Conservation (phyloP, 2,888 invertebrate genomes). For the Serrognathus titanus region DNA sequence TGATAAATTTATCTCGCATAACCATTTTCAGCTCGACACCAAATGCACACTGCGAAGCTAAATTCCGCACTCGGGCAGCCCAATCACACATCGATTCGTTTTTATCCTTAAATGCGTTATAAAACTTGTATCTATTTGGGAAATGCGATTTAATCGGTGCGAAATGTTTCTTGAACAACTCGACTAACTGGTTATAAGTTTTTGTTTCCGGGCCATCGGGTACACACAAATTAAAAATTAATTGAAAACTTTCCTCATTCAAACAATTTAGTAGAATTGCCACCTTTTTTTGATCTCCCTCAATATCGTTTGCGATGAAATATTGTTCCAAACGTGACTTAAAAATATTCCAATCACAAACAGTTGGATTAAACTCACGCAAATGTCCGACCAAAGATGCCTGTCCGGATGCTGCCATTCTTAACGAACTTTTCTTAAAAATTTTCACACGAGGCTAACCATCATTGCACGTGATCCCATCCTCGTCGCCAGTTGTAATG, state of each 20-base stretch:
- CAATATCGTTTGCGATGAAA: background rate
- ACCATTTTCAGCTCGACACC: background rate
- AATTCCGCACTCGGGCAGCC: constrained; percentile 3
- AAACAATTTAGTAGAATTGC: background rate
- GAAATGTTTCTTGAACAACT: constrained; percentile 10
- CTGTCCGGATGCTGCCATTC: too few relatives aligned
- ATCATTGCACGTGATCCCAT: too few relatives aligned
- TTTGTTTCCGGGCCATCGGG: background rate
- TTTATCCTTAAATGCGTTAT: background rate
- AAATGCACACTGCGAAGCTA: constrained; percentile 5
- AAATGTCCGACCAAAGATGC: background rate
- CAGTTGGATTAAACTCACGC: background rate
- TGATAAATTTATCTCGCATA: constrained; percentile 7
- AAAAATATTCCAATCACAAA: background rate
- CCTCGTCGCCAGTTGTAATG: too few relatives aligned
- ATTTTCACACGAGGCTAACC: too few relatives aligned
- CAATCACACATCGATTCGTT: background rate
- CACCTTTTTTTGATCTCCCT: background rate
- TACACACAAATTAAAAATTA: background rate
- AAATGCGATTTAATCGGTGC: background rate
- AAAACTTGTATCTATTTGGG: background rate
- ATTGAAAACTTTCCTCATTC: background rate
- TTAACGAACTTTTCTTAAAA: too few relatives aligned
- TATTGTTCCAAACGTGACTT: background rate
- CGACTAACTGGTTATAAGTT: constrained; percentile 9